phyloP scores from a whole-genome alignment of 2,113 vertebrate species.

The Psettodes erumei region DNA sequence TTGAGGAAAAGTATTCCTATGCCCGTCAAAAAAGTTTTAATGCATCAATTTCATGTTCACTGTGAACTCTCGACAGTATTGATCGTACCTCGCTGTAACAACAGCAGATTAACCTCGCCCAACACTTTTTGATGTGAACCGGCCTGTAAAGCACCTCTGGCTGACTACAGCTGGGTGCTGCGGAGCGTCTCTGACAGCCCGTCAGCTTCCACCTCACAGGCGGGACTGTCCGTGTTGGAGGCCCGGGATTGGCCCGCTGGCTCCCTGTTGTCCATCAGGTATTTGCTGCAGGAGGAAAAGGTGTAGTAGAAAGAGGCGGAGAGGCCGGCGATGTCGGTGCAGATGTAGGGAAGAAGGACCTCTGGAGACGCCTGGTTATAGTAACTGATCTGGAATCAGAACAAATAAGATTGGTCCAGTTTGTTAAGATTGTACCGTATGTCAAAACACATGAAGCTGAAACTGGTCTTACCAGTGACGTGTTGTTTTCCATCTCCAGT shows the following conservation, averaged over 20 bases:
- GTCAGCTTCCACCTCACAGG: not conserved
- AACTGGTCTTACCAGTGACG: constrained; percentile 83
- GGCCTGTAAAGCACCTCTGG: not conserved
- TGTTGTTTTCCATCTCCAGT: constrained; percentile 81
- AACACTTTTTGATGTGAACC: not conserved
- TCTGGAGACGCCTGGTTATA: constrained; percentile 92
- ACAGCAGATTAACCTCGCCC: not conserved
- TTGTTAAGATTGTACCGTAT: not conserved
- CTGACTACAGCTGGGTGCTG: constrained; percentile 35
- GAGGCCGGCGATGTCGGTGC: constrained; percentile 89
- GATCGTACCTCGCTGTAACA: not conserved
- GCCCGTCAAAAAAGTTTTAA: not conserved
- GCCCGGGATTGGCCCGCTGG: not conserved
- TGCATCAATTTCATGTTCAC: too few relatives aligned
- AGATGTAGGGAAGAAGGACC: constrained; percentile 90
- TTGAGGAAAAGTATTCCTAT: too few relatives aligned
- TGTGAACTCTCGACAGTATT: not conserved
- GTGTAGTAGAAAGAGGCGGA: constrained; percentile 90
- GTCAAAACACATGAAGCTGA: not conserved
- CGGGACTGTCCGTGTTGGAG: not conserved
- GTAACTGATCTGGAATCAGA: constrained; percentile 86
- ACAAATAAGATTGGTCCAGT: not conserved
- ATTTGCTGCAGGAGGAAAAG: constrained; percentile 87
- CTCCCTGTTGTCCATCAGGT: constrained; percentile 85
- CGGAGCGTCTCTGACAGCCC: not conserved